These are phyloP conservation scores for Callochromis pleurospilus DNA, from an alignment of 2,113 vertebrate species.

Conservation along the genomic window DNA sequence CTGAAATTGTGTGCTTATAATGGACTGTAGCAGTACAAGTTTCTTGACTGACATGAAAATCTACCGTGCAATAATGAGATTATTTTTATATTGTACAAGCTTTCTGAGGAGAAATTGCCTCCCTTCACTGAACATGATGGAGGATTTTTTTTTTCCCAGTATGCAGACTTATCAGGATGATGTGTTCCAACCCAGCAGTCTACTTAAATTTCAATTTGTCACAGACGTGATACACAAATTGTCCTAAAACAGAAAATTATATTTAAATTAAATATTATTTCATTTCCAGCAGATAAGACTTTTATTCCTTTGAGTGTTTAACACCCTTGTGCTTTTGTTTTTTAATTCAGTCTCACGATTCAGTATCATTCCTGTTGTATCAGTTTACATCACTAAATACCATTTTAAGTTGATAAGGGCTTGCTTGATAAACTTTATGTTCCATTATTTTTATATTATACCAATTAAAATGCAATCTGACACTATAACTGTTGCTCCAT, in stretches of 20 bases:
- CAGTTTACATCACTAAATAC: neutral
- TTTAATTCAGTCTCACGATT: neutral
- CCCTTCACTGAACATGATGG: neutral
- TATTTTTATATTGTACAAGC: neutral
- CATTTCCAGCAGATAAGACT: constrained; percentile 8
- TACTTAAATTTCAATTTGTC: constrained; percentile 3
- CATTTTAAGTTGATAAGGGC: neutral
- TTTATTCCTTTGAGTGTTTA: neutral
- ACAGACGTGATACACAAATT: neutral
- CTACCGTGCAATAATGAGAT: neutral
- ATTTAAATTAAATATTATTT: constrained; percentile 9
- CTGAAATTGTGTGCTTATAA: neutral
- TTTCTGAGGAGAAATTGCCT: constrained; percentile 9
- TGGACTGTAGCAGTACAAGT: neutral
- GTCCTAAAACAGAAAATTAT: neutral
- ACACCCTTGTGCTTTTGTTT: neutral
- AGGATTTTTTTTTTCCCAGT: neutral
- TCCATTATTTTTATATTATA: neutral
- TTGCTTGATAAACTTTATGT: neutral
- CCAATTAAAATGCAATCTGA: neutral
- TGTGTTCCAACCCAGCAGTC: neutral
- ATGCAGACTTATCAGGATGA: neutral
- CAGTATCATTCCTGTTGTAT: neutral
- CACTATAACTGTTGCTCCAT: neutral
- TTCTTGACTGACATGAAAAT: constrained; percentile 5